phyloP scores from a whole-genome alignment of 2,888 invertebrate genomes.

The Sceliomorpha sp. region DNA sequence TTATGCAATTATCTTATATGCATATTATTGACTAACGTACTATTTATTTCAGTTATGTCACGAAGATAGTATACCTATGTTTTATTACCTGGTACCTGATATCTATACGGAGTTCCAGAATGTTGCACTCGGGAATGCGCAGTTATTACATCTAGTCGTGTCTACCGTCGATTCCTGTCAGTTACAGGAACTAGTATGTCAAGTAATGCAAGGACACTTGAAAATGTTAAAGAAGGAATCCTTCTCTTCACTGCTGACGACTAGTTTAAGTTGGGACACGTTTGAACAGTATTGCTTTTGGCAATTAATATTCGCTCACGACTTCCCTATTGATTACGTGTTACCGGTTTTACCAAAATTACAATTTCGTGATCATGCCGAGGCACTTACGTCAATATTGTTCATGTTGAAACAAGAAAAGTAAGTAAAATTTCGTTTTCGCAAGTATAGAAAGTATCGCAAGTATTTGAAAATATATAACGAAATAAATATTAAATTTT shows the following conservation, averaged over 20 bases:
- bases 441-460: neutral
- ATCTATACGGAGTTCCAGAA: constrained; percentile 94
- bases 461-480: neutral
- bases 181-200: constrained; percentile 93
- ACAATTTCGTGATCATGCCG: constrained; percentile 92
- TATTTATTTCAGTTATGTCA: constrained; percentile 85
- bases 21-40: constrained; percentile 2
- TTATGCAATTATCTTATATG: no score
- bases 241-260: constrained; percentile 87
- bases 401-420: constrained; percentile 95
- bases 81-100: constrained; percentile 96
- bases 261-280: constrained; percentile 96
- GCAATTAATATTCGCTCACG: constrained; percentile 97
- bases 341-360: constrained; percentile 89
- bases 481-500: neutral
- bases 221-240: constrained; percentile 91
- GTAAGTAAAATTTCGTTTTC: constrained; percentile 75
- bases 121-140: constrained; percentile 92
- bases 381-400: constrained; percentile 94
- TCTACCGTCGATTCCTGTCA: constrained; percentile 94
- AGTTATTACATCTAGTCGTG: constrained; percentile 93
- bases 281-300: constrained; percentile 98
- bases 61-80: constrained; percentile 92
- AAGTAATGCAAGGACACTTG: constrained; percentile 93
- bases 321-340: constrained; percentile 94